Base-by-base conservation (phyloP, 1,140 invertebrate genomes). In the Diachasma alloeum region DNA sequence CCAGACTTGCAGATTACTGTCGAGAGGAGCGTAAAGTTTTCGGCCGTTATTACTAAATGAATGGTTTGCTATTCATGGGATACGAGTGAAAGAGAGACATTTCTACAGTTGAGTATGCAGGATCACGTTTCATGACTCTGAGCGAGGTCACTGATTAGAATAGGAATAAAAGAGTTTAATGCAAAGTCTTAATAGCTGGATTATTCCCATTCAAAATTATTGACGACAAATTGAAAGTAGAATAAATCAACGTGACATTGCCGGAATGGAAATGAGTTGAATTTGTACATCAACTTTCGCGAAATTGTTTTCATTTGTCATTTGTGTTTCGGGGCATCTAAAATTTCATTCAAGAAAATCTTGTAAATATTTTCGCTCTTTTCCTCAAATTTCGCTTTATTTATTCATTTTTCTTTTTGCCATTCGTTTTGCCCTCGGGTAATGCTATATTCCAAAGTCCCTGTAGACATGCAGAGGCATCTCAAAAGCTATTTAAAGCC, bases 401-500 rank as follows among this genome's bases (percentile, higher is more conserved):
- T 72, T 72, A 31, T 72, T 56, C 31, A 53, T 37, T 19, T 56
- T 36, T 37, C 42, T 19, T 56, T n/a, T 56, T 37, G 69, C 69
- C 31, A 71, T 48, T 53, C 46, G 44, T 72, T 72, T 56, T 53
- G 24, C 59, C 59, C 59, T 68, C 66, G 13, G 36, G 46, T 26
- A 24, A 72, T 56, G 70, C 24, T 72, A 72, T 36, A 72, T 15
- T 48, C 22, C 24, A 56, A 26, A 71, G 46, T 36, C 70, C 26
- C 70, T 36, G 70, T 11, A 72, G 44, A 71, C 24, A 19, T 53
- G 39, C 36, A 59, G 15, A 36, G 26, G 46, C 46, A 72, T 71
- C 70, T 53, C 22, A 36, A 53, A 56, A 15, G 26, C 48, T 72
- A 56, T 72, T 72, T 72, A 59, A 56, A 53, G 48, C 46, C 66